Percentiles rank a stretch among this genome's conserved stretches.
phyloP scores from a whole-genome alignment of 2,888 invertebrate species.

The Gari tellinella region DNA sequence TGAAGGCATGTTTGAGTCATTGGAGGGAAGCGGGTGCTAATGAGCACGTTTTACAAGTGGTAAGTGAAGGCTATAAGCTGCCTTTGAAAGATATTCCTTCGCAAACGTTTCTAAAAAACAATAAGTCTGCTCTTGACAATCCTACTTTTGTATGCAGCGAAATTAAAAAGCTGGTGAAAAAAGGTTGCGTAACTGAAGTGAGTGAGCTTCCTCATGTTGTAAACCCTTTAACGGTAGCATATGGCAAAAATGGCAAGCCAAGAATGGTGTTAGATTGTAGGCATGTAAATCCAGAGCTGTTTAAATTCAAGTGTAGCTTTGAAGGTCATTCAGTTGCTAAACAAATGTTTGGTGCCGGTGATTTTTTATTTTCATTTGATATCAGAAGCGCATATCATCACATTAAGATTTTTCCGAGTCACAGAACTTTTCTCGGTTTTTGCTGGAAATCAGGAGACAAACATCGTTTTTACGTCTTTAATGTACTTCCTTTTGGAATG shows the following conservation, averaged over 20 bases:
- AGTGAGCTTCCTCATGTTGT: constrained; percentile 14
- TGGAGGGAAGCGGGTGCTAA: constrained; percentile 19
- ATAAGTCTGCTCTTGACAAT: constrained; percentile 25
- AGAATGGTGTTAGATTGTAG: constrained; percentile 39
- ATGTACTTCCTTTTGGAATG: constrained; percentile 30
- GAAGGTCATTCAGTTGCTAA: constrained; percentile 20
- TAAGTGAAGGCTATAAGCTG: constrained; percentile 19
- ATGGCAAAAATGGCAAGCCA: constrained; percentile 12
- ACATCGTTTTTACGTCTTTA: constrained; percentile 14
- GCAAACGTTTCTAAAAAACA: constrained; percentile 18
- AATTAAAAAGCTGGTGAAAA: constrained; percentile 13
- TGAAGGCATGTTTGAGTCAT: constrained; percentile 1
- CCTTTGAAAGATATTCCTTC: constrained; percentile 28
- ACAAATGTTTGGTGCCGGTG: constrained; percentile 9
- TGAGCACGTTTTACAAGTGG: constrained; percentile 14
- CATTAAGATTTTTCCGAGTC: constrained; percentile 9
- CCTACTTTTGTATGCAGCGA: constrained; percentile 18
- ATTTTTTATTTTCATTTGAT: constrained; percentile 24
- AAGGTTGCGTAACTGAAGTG: constrained; percentile 21
- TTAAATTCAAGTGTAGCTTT: constrained; percentile 25
- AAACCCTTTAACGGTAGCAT: constrained; percentile 38
- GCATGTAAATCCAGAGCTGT: constrained; percentile 29
- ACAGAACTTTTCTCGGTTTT: constrained; percentile 28
- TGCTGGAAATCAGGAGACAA: constrained; percentile 2
- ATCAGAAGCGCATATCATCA: constrained; percentile 31